Evolutionary conservation across 2,888 invertebrate genomes (phyloP), one percentile per base, ranked within the genome.

Genomic region (Lithosia quadra): DNA sequence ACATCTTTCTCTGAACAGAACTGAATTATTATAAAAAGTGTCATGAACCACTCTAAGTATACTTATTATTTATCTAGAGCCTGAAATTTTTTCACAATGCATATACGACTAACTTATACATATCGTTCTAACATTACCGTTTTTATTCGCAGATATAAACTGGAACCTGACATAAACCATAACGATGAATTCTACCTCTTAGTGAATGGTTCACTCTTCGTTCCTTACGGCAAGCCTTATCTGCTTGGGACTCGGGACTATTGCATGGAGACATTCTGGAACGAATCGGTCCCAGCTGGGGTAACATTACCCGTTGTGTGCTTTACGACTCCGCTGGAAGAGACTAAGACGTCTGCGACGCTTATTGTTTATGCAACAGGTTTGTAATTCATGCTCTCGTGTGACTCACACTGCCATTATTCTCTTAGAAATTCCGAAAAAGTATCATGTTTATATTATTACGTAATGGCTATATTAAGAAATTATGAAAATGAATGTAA

Each of bases 211-310:
- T 95, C 96, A 0, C 89, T 96, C 59, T 95, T 95, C 76, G 93
- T 94, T 21, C 96, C 96, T 0, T 91, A 88, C 77, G 91, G 90
- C 59, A 80, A 88, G 33, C 94, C 95, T 0, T 85, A 86, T n/a
- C 86, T 96, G 80, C 86, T 96, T 55, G 90, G 90, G 13, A 95
- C 95, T 1, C 91, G 91, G 65, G 95, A 96, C 75, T 96, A 95
- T 83, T 96, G 96, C 81, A 95, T 96, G 95, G 96, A 96, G 82
- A 89, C 95, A 0, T 95, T 96, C 76, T 95, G 90, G 86, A 93
- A 90, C 67, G 90, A 91, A 71, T 84, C 92, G 0, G 88, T 88
- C 63, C 94, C 94, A 55, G 93, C 93, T 15, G 92, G 91, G 10
- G 77, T 94, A 22, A 96, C 96, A 7, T 79, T 96, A 53, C 96